Percentiles rank a stretch among this genome's conserved stretches.
Evolutionary conservation across 2,888 invertebrate species (phyloP).

Genomic region (Camptogramma bilineatum): DNA sequence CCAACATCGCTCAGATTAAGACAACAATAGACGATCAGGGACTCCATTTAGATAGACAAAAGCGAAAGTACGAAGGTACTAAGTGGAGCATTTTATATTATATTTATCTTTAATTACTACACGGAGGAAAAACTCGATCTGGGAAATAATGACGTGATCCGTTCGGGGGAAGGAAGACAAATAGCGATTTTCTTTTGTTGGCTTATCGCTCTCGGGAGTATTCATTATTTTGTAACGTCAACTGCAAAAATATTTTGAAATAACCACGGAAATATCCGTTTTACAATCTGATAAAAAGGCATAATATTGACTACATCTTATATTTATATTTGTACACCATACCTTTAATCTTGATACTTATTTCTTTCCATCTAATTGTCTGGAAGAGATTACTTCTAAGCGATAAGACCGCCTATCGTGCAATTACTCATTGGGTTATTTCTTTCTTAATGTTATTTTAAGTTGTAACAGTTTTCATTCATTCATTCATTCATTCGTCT

Average conservation of each 20-base stretch:
- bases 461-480: too few relatives aligned
- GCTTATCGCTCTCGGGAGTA: slow-evolving; percentile 80
- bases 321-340: too few relatives aligned
- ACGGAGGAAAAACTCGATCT: slow-evolving; percentile 64
- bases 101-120: slow-evolving; percentile 85
- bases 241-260: not conserved
- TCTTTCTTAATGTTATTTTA: too few relatives aligned
- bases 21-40: slow-evolving; percentile 79
- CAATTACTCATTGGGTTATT: too few relatives aligned
- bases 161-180: slow-evolving; percentile 75
- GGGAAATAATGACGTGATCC: slow-evolving; percentile 79
- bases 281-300: too few relatives aligned
- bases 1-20: slow-evolving; percentile 71
- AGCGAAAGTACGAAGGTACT: slow-evolving; percentile 59
- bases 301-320: too few relatives aligned
- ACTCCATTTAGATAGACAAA: slow-evolving; percentile 78
- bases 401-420: too few relatives aligned
- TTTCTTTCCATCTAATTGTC: too few relatives aligned
- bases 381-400: too few relatives aligned
- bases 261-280: not conserved
- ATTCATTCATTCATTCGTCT: too few relatives aligned
- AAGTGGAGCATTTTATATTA: slow-evolving; percentile 82
- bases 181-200: slow-evolving; percentile 83
- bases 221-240: slow-evolving; percentile 71
- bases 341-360: too few relatives aligned